Conservation (phyloP, 2,113 vertebrate species). For the Grammomys surdaster region DNA sequence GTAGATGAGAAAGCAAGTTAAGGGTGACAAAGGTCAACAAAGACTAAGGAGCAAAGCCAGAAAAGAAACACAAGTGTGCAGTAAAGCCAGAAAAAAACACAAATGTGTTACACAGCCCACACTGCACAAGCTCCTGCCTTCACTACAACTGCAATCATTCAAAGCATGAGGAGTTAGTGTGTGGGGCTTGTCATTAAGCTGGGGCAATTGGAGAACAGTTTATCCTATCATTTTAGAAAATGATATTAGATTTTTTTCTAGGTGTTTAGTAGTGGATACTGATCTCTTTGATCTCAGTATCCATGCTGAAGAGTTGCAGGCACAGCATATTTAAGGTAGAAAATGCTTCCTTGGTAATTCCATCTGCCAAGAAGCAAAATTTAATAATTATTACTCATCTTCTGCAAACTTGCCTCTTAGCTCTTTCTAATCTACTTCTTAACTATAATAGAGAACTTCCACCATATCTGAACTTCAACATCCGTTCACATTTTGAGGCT, state of each 20-base stretch:
- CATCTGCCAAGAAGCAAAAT: background rate
- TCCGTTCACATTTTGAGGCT: background rate
- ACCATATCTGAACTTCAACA: background rate
- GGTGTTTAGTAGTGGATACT: background rate
- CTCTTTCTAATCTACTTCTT: background rate
- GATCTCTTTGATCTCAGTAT: background rate
- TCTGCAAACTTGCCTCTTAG: background rate
- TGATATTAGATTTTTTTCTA: background rate
- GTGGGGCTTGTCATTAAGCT: background rate
- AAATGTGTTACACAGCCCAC: background rate
- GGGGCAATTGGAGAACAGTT: background rate
- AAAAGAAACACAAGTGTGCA: background rate
- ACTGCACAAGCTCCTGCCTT: background rate
- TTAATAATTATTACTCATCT: background rate
- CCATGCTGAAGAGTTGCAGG: background rate
- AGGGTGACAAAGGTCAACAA: background rate
- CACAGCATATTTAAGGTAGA: background rate
- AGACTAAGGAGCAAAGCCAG: background rate
- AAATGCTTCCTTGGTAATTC: constrained; percentile 19
- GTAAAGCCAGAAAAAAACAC: background rate
- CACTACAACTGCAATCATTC: background rate
- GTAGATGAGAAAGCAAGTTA: background rate
- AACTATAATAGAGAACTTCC: background rate
- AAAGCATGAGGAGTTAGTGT: background rate
- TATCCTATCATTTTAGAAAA: background rate